These are phyloP conservation scores for Tetragonula clypearis DNA, from an alignment of 1,140 invertebrate species.

Conservation along the genomic window DNA sequence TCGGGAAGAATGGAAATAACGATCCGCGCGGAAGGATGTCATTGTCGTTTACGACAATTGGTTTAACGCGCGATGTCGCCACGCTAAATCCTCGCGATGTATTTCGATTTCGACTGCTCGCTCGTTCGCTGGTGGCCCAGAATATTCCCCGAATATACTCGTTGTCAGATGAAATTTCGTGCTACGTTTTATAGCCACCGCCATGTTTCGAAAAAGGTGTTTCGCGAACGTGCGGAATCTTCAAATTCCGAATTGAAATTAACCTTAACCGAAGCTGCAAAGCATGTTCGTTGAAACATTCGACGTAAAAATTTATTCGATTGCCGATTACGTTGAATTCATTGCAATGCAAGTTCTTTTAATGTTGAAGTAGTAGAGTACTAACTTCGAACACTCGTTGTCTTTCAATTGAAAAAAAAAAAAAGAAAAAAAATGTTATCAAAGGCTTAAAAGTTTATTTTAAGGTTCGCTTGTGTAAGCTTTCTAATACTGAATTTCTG, in stretches of 20 bases:
- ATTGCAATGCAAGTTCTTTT: too few relatives aligned
- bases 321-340: too few relatives aligned
- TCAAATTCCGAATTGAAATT: not conserved
- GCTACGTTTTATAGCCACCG: not conserved
- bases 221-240: not conserved
- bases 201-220: not conserved
- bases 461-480: too few relatives aligned
- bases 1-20: conserved; percentile 52
- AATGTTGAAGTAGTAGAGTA: too few relatives aligned
- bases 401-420: too few relatives aligned
- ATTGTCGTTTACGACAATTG: conserved; percentile 61
- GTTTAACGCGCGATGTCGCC: conserved; percentile 39
- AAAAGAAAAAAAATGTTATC: too few relatives aligned
- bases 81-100: conserved; percentile 51
- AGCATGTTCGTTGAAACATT: not conserved
- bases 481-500: too few relatives aligned
- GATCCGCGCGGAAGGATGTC: conserved; percentile 13
- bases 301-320: not conserved
- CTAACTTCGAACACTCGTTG: too few relatives aligned
- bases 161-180: conserved; percentile 3
- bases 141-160: not conserved
- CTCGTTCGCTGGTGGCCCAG: not conserved
- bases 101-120: conserved; percentile 56
- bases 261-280: not conserved
- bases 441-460: too few relatives aligned